These are phyloP conservation scores for Leuciscus waleckii DNA, from an alignment of 2,797 vertebrate species.

Conservation along the genomic window DNA sequence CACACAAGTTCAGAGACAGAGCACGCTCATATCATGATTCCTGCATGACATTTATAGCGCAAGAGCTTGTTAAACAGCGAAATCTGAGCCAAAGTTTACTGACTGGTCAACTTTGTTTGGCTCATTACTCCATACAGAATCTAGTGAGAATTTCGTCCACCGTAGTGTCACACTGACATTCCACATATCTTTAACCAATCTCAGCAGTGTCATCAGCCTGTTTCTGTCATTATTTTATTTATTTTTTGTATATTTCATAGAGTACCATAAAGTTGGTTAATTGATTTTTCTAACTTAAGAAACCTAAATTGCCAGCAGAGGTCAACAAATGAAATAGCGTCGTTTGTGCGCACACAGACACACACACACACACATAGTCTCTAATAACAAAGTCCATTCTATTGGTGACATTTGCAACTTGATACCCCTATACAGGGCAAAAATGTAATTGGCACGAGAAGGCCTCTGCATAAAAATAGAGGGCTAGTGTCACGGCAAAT, in stretches of 20 bases:
- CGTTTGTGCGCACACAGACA: slow-evolving; percentile 15
- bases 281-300: slow-evolving; percentile 48
- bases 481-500: slow-evolving; percentile 64
- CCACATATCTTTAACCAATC: slow-evolving; percentile 66
- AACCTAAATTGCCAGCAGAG: slow-evolving; percentile 51
- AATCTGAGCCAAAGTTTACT: slow-evolving; percentile 28
- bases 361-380: slow-evolving; percentile 39
- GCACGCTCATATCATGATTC: slow-evolving; percentile 1
- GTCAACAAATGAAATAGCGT: slow-evolving; percentile 36
- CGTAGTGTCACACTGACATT: slow-evolving; percentile 70
- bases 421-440: slow-evolving; percentile 62
- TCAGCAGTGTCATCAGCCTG: slow-evolving; percentile 69
- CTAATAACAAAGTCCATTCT: slow-evolving; percentile 62
- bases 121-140: slow-evolving; percentile 57
- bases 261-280: slow-evolving; percentile 66
- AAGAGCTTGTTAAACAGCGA: slow-evolving; percentile 24
- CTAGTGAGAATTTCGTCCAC: slow-evolving; percentile 64
- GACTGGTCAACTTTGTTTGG: slow-evolving; percentile 10
- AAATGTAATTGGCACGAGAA: slow-evolving; percentile 63
- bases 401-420: slow-evolving; percentile 66
- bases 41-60: slow-evolving; percentile 30
- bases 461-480: slow-evolving; percentile 64
- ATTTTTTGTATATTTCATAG: slow-evolving; percentile 64
- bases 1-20: slow-evolving; percentile 9
- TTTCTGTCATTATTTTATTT: slow-evolving; percentile 65